These are phyloP conservation scores for Actinopyga echinites DNA, from an alignment of 53 echinoderm and acorn worm species.

Conservation along the genomic window DNA sequence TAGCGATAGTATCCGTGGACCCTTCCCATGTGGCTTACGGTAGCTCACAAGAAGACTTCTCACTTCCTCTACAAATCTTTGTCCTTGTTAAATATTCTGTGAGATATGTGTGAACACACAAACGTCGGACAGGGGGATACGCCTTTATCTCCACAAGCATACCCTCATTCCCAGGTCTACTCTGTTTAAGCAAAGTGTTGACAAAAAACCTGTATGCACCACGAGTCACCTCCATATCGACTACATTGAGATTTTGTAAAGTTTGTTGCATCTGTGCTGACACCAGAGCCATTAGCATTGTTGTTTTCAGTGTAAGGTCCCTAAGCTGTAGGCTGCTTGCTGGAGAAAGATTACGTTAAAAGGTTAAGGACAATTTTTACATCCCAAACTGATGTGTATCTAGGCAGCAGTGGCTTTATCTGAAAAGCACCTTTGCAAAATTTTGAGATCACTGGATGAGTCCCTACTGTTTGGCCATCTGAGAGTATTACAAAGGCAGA, in stretches of 20 bases:
- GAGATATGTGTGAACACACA: slow-evolving; percentile 28
- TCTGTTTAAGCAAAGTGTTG: slow-evolving; percentile 18
- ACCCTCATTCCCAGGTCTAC: slow-evolving; percentile 18
- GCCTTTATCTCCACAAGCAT: slow-evolving; percentile 1
- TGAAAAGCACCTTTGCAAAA: slow-evolving; percentile 34
- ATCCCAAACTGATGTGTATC: slow-evolving; percentile 47
- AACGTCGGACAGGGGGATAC: slow-evolving; percentile 4
- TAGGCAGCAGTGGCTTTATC: slow-evolving; percentile 26
- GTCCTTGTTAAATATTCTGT: slow-evolving; percentile 1
- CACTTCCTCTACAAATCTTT: neutral
- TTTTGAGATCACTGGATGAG: slow-evolving; percentile 37
- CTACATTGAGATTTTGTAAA: neutral
- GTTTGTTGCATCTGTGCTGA: slow-evolving; percentile 37
- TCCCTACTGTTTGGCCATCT: slow-evolving; percentile 6
- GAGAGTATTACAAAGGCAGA: slow-evolving; percentile 18
- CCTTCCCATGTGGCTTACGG: too few species aligned
- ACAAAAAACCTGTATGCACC: neutral
- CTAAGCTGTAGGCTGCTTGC: neutral
- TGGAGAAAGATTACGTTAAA: slow-evolving; percentile 11
- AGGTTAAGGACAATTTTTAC: slow-evolving; percentile 41
- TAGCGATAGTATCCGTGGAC: neutral
- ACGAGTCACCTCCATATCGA: neutral
- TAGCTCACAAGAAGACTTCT: too few species aligned
- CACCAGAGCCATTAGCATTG: slow-evolving; percentile 15
- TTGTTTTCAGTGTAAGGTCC: neutral